phyloP scores from a whole-genome alignment of 2,113 vertebrate genomes.

The Eonycteris spelaea region DNA sequence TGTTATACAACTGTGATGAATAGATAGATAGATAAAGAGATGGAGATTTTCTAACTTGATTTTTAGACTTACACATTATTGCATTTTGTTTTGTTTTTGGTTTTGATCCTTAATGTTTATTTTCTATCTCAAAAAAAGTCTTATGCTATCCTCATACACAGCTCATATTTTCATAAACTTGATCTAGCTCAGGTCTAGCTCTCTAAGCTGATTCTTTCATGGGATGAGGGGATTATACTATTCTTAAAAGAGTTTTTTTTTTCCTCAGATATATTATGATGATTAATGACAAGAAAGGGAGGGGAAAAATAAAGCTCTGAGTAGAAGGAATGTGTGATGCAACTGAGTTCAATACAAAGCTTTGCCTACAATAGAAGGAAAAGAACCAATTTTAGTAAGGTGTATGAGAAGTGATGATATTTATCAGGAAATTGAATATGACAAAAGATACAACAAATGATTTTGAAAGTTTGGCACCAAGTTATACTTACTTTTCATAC shows the following conservation, averaged over 20 bases:
- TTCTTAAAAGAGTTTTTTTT: not conserved
- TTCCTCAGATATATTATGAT: not conserved
- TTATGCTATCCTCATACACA: not conserved
- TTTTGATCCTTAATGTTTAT: not conserved
- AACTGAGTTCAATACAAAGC: not conserved
- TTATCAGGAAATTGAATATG: not conserved
- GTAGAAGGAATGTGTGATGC: not conserved
- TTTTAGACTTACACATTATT: not conserved
- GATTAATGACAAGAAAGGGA: not conserved
- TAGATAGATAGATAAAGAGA: not conserved
- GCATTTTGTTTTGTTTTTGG: not conserved
- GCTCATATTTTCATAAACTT: not conserved
- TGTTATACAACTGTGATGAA: not conserved
- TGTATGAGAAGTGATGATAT: not conserved
- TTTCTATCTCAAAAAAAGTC: not conserved
- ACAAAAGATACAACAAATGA: not conserved
- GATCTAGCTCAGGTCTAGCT: not conserved
- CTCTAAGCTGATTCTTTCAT: not conserved
- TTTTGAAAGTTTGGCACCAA: not conserved
- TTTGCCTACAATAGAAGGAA: not conserved
- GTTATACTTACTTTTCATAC: not conserved
- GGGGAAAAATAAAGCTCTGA: not conserved
- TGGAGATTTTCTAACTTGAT: not conserved
- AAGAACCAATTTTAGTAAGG: not conserved
- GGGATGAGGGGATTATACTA: not conserved